These are phyloP conservation scores for Tragelaphus imberbis DNA, from an alignment of 2,113 vertebrate species.

Conservation along the genomic window DNA sequence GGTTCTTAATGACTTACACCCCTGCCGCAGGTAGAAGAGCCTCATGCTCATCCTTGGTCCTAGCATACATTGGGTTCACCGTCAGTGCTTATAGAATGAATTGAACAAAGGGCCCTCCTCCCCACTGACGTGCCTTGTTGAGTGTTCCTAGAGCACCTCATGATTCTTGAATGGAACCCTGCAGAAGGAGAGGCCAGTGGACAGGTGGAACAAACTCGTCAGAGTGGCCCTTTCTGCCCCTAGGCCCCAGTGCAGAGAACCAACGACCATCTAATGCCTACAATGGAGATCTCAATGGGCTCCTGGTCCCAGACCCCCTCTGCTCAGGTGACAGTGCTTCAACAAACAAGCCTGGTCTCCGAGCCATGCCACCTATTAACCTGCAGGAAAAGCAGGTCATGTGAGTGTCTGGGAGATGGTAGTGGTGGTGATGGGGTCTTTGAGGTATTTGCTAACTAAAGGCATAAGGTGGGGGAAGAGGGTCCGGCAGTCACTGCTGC, in stretches of 20 bases:
- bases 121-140: neutral
- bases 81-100: neutral
- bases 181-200: neutral
- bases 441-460: neutral
- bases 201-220: neutral
- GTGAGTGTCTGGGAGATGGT: conserved; percentile 80
- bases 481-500: neutral
- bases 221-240: neutral
- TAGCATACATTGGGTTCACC: neutral
- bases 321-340: conserved; percentile 79
- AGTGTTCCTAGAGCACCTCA: neutral
- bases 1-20: neutral
- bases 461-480: neutral
- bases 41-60: neutral
- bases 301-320: conserved; percentile 88
- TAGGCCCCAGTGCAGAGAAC: conserved; percentile 84
- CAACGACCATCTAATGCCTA: conserved; percentile 84
- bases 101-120: neutral
- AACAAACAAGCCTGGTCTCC: conserved; percentile 81
- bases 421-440: neutral
- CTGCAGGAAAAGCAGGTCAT: conserved; percentile 91
- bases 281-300: conserved; percentile 94
- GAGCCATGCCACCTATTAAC: conserved; percentile 81
- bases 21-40: neutral
- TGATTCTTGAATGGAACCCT: neutral